phyloP scores from a whole-genome alignment of 1,140 invertebrate genomes.

The Drosophila chauvacae region DNA sequence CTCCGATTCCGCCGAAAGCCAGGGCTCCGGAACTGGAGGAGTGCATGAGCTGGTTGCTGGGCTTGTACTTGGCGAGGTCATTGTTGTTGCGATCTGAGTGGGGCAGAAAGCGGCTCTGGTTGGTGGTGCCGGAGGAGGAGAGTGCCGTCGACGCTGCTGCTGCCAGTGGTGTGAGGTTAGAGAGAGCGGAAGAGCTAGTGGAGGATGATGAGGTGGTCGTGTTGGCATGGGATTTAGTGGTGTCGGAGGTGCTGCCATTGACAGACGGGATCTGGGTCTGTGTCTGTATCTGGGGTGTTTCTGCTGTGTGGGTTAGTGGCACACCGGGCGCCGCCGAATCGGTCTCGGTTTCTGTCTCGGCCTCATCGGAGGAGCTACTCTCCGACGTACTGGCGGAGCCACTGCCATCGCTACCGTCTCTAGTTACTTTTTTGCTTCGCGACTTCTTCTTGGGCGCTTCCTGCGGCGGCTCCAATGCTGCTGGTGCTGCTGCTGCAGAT shows the following conservation, averaged over 20 bases:
- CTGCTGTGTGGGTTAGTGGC: conserved; percentile 68
- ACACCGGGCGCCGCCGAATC: conserved; percentile 49
- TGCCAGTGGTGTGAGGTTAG: conserved; percentile 65
- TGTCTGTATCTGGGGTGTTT: conserved; percentile 30
- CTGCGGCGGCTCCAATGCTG: conserved; percentile 39
- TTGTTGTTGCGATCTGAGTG: conserved; percentile 80
- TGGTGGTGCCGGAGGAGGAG: conserved; percentile 32
- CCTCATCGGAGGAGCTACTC: conserved; percentile 79
- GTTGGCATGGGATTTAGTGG: conserved; percentile 25
- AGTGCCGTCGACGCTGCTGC: conserved; percentile 55
- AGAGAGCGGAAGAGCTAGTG: conserved; percentile 56
- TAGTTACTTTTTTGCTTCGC: conserved; percentile 83
- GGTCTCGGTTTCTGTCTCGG: conserved; percentile 44
- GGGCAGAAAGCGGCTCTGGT: conserved; percentile 68
- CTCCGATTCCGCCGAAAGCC: conserved; percentile 80
- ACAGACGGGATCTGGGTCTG: conserved; percentile 30
- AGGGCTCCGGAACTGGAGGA: conserved; percentile 77
- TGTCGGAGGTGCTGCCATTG: conserved; percentile 42
- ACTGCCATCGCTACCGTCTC: conserved; percentile 65
- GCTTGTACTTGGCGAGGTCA: conserved; percentile 77
- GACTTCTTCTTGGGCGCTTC: conserved; percentile 76
- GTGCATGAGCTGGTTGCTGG: conserved; percentile 73
- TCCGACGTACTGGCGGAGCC: conserved; percentile 61
- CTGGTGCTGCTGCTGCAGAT: conserved; percentile 36
- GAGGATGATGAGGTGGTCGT: conserved; percentile 40